Evolutionary conservation across 2,888 invertebrate genomes (phyloP), one percentile per base, ranked within the genome.

Genomic region (Phyllotreta striolata): DNA sequence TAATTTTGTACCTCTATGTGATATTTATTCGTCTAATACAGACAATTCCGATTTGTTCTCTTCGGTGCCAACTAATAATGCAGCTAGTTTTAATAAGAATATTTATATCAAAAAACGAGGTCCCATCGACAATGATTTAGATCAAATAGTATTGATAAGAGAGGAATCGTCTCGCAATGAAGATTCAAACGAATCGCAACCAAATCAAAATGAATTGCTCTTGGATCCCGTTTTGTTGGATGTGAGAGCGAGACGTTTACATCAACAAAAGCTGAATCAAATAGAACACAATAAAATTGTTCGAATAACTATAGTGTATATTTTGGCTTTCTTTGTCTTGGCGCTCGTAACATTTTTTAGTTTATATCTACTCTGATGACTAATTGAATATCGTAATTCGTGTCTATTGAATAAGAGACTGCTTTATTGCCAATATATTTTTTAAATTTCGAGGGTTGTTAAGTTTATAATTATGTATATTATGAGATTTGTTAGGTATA

Each of bases 221-320:
- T 78, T 85, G 62, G 85, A 84, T 74, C 85, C 85, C 43, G 72
- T 84, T 62, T 73, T 84, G 40, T 79, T 86, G 63, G 82, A 85
- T 77, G 84, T 84, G 69, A 83, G 85, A 35, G 72, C 77, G 67
- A 79, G 75, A 47, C 24, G 62, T 73, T 74, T 68, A 34, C 77
- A 78, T 71, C 69, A 72, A n/a, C 13, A 35, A 60, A 70, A 74
- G 44, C 64, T 77, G 64, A 77, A 74, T 62, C 74, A 78, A 63
- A 76, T 78, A 6, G 84, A 85, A 70, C 82, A 84, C 66, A 80
- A 82, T 41, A 84, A 84, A 73, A 82, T 85, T 66, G 80, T 83
- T 14, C 81, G 82, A 75, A 82, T 85, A 69, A 81, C 88, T 74
- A 84, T 88, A 71, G 84, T 85, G 64, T 84, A 87, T 74, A 85